These are phyloP conservation scores for Scarus forsteni DNA, from an alignment of 2,797 vertebrate genomes.

Conservation along the genomic window DNA sequence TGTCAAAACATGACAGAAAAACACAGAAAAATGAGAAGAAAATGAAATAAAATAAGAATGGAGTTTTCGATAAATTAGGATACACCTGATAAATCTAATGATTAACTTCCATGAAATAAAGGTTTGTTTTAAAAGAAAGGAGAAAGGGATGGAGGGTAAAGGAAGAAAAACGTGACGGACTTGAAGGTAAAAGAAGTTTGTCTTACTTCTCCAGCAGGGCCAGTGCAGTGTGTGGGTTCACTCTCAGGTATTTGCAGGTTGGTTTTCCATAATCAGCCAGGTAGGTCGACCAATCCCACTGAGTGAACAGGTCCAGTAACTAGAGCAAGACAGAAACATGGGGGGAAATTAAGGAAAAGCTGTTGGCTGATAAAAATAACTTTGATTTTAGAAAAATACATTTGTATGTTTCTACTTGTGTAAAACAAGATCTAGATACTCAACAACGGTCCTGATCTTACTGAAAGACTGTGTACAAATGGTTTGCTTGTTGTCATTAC, in stretches of 20 bases:
- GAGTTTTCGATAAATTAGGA: background rate
- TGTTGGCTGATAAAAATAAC: too few relatives aligned
- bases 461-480: too few relatives aligned
- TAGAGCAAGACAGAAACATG: slow-evolving; percentile 54
- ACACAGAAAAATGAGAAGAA: slow-evolving; percentile 26
- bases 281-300: slow-evolving; percentile 98
- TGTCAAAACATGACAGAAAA: slow-evolving; percentile 47
- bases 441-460: too few relatives aligned
- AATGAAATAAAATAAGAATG: background rate
- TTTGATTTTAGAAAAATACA: too few relatives aligned
- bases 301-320: slow-evolving; percentile 94
- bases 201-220: slow-evolving; percentile 95
- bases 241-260: slow-evolving; percentile 94
- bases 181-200: too few relatives aligned
- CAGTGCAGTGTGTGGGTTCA: slow-evolving; percentile 93
- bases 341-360: background rate
- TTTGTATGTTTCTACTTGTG: too few relatives aligned
- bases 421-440: too few relatives aligned
- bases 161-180: accelerated
- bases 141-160: background rate
- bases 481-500: too few relatives aligned
- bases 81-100: background rate
- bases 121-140: too few relatives aligned
- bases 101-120: too few relatives aligned
- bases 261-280: slow-evolving; percentile 95